A percentile compares a stretch with the other conserved stretches of the same genome.
Evolutionary conservation across 2,888 invertebrate genomes (phyloP).

Genomic region (Cordylochernes scorpioides): DNA sequence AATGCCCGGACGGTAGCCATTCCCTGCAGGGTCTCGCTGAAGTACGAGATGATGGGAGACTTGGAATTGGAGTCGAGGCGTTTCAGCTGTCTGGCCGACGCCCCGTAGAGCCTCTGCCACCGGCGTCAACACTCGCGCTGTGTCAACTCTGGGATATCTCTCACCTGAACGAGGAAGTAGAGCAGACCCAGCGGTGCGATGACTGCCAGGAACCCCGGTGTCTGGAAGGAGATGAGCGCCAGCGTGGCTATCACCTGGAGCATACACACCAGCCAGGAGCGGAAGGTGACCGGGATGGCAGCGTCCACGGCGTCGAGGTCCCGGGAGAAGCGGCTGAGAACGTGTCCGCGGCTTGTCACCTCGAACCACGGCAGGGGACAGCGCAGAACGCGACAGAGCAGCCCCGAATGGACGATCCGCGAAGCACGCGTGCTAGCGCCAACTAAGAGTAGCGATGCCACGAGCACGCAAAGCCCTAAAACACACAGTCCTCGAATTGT

Average conservation of each 20-base stretch:
- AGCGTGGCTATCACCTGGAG: slow-evolving; percentile 17
- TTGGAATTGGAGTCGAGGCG: slow-evolving; percentile 24
- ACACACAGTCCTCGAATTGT: too few relatives aligned
- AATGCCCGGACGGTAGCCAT: slow-evolving; percentile 6
- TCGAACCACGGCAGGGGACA: slow-evolving; percentile 11
- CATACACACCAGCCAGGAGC: slow-evolving; percentile 1
- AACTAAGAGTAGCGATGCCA: too few relatives aligned
- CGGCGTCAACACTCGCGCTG: background rate
- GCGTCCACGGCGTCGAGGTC: slow-evolving; percentile 2
- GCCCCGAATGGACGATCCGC: slow-evolving; percentile 2
- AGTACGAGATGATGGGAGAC: slow-evolving; percentile 27
- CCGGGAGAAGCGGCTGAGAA: slow-evolving; percentile 7
- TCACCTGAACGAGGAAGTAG: slow-evolving; percentile 19
- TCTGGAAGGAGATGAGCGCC: slow-evolving; percentile 17
- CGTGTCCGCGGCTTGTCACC: slow-evolving; percentile 8
- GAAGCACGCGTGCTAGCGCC: too few relatives aligned
- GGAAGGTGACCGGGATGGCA: slow-evolving; percentile 1
- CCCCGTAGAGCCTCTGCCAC: slow-evolving; percentile 24
- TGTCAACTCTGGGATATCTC: background rate
- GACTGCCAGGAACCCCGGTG: slow-evolving; percentile 19
- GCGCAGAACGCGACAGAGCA: slow-evolving; percentile 6
- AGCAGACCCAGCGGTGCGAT: slow-evolving; percentile 19
- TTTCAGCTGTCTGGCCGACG: slow-evolving; percentile 25
- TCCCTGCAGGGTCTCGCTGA: slow-evolving; percentile 23
- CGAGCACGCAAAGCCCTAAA: too few relatives aligned